Evolutionary conservation across 2,113 vertebrate genomes (phyloP), one percentile per base, ranked within the genome.

Genomic region (Monarcha castaneiventris): DNA sequence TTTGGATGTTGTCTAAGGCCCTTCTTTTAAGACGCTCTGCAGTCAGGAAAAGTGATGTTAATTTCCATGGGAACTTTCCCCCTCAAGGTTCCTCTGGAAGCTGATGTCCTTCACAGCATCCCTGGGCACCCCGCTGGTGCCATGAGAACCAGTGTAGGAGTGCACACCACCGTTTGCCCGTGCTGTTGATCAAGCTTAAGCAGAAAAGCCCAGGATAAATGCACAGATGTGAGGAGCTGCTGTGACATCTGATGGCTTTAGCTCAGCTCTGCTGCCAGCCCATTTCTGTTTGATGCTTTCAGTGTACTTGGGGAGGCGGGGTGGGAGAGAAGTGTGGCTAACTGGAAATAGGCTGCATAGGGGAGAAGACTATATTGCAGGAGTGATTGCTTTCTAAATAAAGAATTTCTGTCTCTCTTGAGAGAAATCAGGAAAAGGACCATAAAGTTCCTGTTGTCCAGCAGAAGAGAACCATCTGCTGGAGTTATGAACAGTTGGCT

Each of bases 381-480:
- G 58, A 89, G 33, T 73, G 72, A 87, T 85, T 94, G 51, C 81
- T 96, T 93, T 95, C 93, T 94, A 93, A 95, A 91, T 82, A 89
- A 80, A 84, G 90, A 51, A 68, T 92, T 92, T 71, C n/a, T 33
- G 13, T 80, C 61, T 94, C 89, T 92, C 89, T 52, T 46, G 90
- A 90, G 87, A 79, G 55, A 90, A 93, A 74, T 89, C 56, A 91
- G 77, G 89, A 77, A 76, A 85, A 87, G 81, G 86, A 92, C 90
- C 84, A 94, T 94, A 64, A 96, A 96, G 83, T 94, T 96, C 66
- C 77, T 93, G 75, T 94, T 95, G 96, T 90, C 71, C 83, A 67
- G 67, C 87, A 96, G 87, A 93, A 89, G 66, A 80, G 92, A 96
- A 96, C 78, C 94, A 96, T 96, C 96, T 97, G 90, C 87, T 94